Evolutionary conservation across 2,797 vertebrate species (phyloP), one percentile per base, ranked within the genome.

Genomic region (Acestrorhynchus altus): DNA sequence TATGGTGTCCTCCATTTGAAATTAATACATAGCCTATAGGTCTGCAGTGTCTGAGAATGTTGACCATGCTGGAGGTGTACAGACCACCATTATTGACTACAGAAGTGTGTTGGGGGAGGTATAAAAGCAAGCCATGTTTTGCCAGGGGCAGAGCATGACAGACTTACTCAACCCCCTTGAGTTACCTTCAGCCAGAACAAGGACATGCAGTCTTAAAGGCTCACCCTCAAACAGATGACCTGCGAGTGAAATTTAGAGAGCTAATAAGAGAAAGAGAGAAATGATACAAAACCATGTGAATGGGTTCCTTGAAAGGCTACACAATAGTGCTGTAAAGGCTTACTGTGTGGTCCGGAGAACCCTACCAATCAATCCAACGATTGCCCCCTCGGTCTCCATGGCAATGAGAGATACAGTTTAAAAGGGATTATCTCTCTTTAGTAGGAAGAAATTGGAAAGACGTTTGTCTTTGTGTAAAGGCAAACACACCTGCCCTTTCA

Each of bases 341-440:
- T 56, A 54, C 31, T 66, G 64, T 70, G 78, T 70, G 49, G 74
- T 80, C 78, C 56, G 72, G 40, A 74, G 78, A 40, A 24, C 57
- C 57, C 66, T 61, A 69, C 24, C n/a, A 20, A 79, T 73, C 81
- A 76, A 83, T 84, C 64, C 72, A 84, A 68, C 39, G 67, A 77
- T 74, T 82, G 81, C 73, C 71, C 77, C 75, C 76, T 81, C 40
- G 7, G 83, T 88, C 81, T 85, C 87, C 84, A 86, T 81, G 80
- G 85, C 75, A 72, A 76, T 74, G 64, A 52, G 35, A 76, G 66
- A 72, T 44, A 46, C 35, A 42, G 52, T 66, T 71, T 68, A 81
- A 83, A 78, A 39, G 40, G 63, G 76, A 78, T 78, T 71, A 81
- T 74, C 52, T 35, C 56, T 56, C 72, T 63, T 75, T 69, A 56